phyloP scores from a whole-genome alignment of 2,113 vertebrate genomes.

The Laticauda laticaudata region DNA sequence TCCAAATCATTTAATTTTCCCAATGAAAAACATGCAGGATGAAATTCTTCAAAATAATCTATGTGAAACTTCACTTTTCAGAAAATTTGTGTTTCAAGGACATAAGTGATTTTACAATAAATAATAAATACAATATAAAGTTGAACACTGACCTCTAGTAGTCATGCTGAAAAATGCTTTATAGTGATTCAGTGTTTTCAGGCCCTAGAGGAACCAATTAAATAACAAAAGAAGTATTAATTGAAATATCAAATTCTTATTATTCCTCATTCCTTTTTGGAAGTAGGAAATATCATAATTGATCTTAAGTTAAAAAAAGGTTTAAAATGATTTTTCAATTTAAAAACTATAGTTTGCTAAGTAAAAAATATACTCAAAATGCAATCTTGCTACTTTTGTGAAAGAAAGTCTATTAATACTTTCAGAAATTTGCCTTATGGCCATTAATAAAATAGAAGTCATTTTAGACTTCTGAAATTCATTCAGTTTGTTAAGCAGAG shows the following conservation, averaged over 20 bases:
- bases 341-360: background rate
- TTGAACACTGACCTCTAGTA: background rate
- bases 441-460: background rate
- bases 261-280: background rate
- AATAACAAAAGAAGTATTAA: background rate
- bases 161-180: slow-evolving; percentile 4
- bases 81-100: background rate
- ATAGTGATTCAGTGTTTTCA: background rate
- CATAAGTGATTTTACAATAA: background rate
- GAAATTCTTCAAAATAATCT: background rate
- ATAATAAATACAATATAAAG: background rate
- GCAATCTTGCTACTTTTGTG: background rate
- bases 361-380: background rate
- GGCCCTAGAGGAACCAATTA: background rate
- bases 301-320: background rate
- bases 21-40: background rate
- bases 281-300: background rate
- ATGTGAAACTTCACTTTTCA: background rate
- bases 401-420: background rate
- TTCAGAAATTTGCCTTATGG: background rate
- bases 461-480: background rate
- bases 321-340: background rate
- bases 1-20: background rate
- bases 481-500: background rate
- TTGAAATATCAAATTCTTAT: background rate